These are phyloP conservation scores for Zosterops lateralis DNA, from an alignment of 2,113 vertebrate genomes.

Conservation along the genomic window DNA sequence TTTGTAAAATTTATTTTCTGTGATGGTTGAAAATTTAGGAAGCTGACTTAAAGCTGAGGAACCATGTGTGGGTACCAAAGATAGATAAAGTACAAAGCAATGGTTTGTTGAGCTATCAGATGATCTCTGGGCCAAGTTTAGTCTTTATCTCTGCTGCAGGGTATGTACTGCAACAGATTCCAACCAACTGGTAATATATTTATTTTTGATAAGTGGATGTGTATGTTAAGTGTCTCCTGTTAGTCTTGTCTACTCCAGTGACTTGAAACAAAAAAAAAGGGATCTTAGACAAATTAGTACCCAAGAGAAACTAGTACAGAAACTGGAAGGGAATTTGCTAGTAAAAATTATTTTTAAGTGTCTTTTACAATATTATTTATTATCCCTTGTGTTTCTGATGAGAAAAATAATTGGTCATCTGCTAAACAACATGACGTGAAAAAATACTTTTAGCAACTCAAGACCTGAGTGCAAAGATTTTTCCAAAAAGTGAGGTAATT, in stretches of 20 bases:
- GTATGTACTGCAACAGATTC: neutral
- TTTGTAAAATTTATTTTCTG: neutral
- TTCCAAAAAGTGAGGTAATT: neutral
- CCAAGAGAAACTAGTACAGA: neutral
- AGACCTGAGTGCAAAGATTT: neutral
- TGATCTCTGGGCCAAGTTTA: neutral
- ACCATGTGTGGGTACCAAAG: neutral
- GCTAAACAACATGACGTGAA: neutral
- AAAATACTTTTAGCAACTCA: neutral
- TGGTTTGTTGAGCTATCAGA: neutral
- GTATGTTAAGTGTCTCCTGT: neutral
- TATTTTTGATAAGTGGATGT: slow-evolving; percentile 9
- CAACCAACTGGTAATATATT: neutral
- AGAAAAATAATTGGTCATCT: neutral
- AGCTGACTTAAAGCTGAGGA: neutral
- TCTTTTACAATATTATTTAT: neutral
- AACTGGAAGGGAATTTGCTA: neutral
- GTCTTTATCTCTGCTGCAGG: neutral
- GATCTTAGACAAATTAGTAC: neutral
- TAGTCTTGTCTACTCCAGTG: neutral
- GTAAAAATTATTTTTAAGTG: neutral
- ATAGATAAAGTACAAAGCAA: neutral
- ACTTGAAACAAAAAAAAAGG: neutral
- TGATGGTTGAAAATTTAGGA: neutral
- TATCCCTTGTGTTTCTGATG: neutral